A percentile compares a stretch with the other conserved stretches of the same genome.
Conservation (phyloP, 2,797 vertebrate species). For the Alectoris magna region DNA sequence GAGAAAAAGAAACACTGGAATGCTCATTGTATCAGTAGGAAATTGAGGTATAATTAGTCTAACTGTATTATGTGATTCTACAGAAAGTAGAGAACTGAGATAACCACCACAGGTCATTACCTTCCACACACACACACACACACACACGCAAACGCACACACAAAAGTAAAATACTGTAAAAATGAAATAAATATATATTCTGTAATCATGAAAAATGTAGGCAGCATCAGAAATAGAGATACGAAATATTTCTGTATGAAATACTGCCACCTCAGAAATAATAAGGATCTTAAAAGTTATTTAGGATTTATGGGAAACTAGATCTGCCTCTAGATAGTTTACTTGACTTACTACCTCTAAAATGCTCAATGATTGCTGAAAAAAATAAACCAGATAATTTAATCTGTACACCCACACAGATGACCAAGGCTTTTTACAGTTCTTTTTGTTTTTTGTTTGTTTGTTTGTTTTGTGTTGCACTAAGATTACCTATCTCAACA, state of each 20-base stretch:
- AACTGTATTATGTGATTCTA: neutral
- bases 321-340: neutral
- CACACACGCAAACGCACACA: too few species aligned
- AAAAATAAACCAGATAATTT: neutral
- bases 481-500: neutral
- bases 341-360: neutral
- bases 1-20: accelerated
- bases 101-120: neutral
- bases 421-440: neutral
- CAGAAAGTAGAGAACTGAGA: neutral
- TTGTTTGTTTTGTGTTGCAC: neutral
- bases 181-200: neutral
- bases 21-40: neutral
- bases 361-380: neutral
- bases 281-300: too few species aligned
- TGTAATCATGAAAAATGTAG: neutral
- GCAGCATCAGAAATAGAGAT: neutral
- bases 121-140: neutral
- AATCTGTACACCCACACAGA: neutral
- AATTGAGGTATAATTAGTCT: neutral
- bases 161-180: neutral
- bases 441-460: neutral
- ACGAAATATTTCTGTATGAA: too few species aligned
- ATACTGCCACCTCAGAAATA: too few species aligned
- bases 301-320: neutral